Base-by-base conservation (phyloP, 2,113 vertebrate genomes). In the Psephotus haematonotus region DNA sequence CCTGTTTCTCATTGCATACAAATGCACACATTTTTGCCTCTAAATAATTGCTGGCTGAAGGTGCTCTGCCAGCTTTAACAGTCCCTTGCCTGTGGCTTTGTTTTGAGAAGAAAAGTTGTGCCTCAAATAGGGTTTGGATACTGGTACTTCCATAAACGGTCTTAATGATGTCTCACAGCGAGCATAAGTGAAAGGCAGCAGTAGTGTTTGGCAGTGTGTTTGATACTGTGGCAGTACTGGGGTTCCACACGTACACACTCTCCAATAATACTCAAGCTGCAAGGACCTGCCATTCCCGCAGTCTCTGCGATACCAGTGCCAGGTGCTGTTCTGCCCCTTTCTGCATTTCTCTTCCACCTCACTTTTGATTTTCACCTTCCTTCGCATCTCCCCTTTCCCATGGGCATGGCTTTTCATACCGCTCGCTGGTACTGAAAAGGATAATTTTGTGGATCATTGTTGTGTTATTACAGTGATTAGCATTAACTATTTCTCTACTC, bases 381-480 rank as follows among this genome's bases (percentile, higher is more conserved):
- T 50, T 92, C 0, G 0, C 44, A 5, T 81, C 74, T 93, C 43
- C 49, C 47, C 52, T 87, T 87, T 89, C 77, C 75, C 43, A 13
- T 33, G 74, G 69, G 24, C 62, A 17, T 4, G 55, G 65, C 55
- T 91, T 84, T 92, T 81, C 65, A 0, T 76, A 31, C 83, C 0
- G 1, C 91, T 87, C 3, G 0, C 65, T 79, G 69, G 17, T 93
- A 62, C 50, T 74, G 88, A 78, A 90, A 80, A 86, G 85, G 60
- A 75, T 90, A 88, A 95, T 93, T 95, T 64, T 86, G 88, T 76
- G 64, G 55, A 86, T 93, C 57, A 5, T 94, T 95, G 60, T 91
- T 90, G 69, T 81, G 88, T 81, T 92, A 95, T 94, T 96, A 92
- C 47, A 92, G 90, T 79, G 93, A 92, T 96, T 88, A 94, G 88